A percentile compares a stretch with the other conserved stretches of the same genome.
Evolutionary conservation across 2,888 invertebrate genomes (phyloP).

Genomic region (Luperina nickerlii): DNA sequence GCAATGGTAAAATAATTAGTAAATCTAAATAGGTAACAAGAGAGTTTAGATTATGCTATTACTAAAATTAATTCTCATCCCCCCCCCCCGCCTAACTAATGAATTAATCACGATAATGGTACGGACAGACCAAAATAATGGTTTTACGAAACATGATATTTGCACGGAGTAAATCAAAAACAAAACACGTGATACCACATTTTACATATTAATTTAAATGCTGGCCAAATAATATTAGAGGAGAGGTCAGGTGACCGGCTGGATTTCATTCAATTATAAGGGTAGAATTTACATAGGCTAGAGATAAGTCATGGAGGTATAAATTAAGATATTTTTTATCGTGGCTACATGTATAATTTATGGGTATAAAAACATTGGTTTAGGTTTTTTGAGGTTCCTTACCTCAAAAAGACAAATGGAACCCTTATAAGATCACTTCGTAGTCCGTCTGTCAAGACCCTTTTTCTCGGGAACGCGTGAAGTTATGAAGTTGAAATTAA

Average conservation of each 20-base stretch:
- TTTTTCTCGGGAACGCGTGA: too few species aligned
- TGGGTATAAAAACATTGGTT: neutral
- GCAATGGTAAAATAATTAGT: neutral
- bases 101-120: constrained; percentile 26
- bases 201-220: constrained; percentile 53
- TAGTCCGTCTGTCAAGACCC: too few species aligned
- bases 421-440: too few species aligned
- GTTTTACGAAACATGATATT: constrained; percentile 35
- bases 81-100: neutral
- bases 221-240: constrained; percentile 57
- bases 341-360: neutral
- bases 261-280: constrained; percentile 59
- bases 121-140: constrained; percentile 19
- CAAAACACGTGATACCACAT: constrained; percentile 39
- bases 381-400: too few species aligned
- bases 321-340: constrained; percentile 34
- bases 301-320: constrained; percentile 36
- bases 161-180: constrained; percentile 45
- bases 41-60: constrained; percentile 24
- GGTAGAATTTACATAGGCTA: constrained; percentile 53
- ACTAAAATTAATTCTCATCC: constrained; percentile 14
- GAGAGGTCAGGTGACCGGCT: constrained; percentile 46
- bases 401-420: too few species aligned
- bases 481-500: too few species aligned
- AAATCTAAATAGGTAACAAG: constrained; percentile 23